Conservation (phyloP, 1,140 invertebrate species). For the Aporrectodea caliginosa region DNA sequence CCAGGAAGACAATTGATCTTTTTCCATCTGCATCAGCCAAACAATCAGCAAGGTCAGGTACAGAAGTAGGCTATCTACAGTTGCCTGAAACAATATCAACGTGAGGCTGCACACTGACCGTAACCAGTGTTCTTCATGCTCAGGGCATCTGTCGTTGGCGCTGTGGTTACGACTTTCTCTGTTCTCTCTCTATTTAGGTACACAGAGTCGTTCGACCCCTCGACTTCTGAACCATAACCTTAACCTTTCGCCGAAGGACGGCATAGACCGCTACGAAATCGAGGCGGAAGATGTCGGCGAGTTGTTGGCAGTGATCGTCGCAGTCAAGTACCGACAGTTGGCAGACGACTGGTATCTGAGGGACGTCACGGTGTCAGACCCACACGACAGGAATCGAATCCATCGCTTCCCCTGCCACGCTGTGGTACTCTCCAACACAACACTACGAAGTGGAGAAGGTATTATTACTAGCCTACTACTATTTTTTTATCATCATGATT, state of each 20-base stretch:
- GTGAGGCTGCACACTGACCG: too few relatives aligned
- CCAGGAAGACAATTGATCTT: too few relatives aligned
- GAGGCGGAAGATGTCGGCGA: slow-evolving; percentile 17
- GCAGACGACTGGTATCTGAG: slow-evolving; percentile 27
- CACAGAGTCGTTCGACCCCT: slow-evolving; percentile 11
- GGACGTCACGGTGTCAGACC: slow-evolving; percentile 8
- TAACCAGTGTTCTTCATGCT: too few relatives aligned
- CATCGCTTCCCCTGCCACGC: slow-evolving; percentile 24
- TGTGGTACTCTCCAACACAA: slow-evolving; percentile 16
- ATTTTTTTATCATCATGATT: too few relatives aligned
- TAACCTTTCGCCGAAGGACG: background rate
- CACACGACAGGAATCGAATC: background rate
- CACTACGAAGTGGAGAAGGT: slow-evolving; percentile 24
- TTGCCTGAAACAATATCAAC: too few relatives aligned
- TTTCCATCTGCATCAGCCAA: too few relatives aligned
- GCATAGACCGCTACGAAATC: background rate
- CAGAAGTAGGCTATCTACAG: too few relatives aligned
- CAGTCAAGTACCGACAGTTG: slow-evolving; percentile 25
- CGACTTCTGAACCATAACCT: background rate
- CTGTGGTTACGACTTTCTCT: too few relatives aligned
- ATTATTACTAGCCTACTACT: background rate
- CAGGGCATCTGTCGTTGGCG: too few relatives aligned
- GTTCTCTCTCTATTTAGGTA: too few relatives aligned
- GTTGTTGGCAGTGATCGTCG: slow-evolving; percentile 10
- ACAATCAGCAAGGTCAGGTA: too few relatives aligned